Evolutionary conservation across 2,113 vertebrate species (phyloP).

Genomic region (Typhlomys cinereus): DNA sequence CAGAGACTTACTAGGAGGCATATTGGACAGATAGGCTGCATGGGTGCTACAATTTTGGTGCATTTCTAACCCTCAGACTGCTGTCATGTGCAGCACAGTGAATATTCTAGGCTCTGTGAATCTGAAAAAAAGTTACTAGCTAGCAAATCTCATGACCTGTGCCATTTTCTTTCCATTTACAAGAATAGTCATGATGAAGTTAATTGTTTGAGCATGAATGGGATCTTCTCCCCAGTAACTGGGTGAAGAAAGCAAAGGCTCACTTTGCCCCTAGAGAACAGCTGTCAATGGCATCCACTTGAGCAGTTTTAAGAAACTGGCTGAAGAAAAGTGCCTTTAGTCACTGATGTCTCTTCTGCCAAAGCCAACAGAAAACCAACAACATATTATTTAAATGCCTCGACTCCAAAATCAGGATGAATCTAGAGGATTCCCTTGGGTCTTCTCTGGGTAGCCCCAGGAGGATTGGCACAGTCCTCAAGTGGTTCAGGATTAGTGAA

Average conservation of each 20-base stretch:
- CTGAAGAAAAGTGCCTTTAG: no score
- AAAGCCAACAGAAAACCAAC: not conserved
- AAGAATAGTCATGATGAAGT: not conserved
- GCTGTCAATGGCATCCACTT: not conserved
- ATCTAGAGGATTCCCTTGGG: not conserved
- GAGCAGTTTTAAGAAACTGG: not conserved
- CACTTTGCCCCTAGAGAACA: not conserved
- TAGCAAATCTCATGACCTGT: not conserved
- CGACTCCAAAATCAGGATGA: not conserved
- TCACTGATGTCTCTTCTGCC: not conserved
- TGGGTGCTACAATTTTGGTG: not conserved
- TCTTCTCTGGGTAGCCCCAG: not conserved
- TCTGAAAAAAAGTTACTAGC: not conserved
- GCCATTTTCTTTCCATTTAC: not conserved
- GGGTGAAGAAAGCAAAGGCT: not conserved
- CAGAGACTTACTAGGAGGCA: not conserved
- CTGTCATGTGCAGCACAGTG: not conserved
- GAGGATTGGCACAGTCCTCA: not conserved
- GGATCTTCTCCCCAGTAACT: not conserved
- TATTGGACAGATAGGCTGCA: not conserved
- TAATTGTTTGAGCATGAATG: not conserved
- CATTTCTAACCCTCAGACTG: not conserved
- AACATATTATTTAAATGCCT: not conserved
- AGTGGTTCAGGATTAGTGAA: rapidly evolving
- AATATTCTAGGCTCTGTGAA: not conserved